Evolutionary conservation across 1,140 invertebrate species (phyloP).

Genomic region (Anastrepha ludens): DNA sequence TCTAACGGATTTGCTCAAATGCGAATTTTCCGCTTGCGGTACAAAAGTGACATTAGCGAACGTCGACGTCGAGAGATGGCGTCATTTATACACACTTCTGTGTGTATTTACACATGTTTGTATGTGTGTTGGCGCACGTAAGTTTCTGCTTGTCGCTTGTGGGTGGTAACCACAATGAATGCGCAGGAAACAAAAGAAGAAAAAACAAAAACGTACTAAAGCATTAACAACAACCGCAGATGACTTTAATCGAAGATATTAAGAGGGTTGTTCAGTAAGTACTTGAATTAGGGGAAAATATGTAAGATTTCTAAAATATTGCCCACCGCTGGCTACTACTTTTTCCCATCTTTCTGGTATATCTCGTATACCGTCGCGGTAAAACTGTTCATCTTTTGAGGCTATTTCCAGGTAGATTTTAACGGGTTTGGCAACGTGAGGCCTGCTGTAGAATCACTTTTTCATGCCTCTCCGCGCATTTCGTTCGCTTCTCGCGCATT

Average conservation of each 20-base stretch:
- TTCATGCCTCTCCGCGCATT: too few species aligned
- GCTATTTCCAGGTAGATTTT: too few species aligned
- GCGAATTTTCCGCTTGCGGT: conserved; percentile 35
- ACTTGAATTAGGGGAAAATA: too few species aligned
- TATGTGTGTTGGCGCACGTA: neutral
- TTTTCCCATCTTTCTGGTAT: too few species aligned
- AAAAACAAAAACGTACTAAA: neutral
- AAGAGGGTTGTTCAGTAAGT: neutral
- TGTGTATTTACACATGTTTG: neutral
- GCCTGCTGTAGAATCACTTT: too few species aligned
- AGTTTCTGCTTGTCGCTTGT: conserved; percentile 17
- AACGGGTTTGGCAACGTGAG: too few species aligned
- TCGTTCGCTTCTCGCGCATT: too few species aligned
- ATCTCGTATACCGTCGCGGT: too few species aligned
- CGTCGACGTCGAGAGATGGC: conserved; percentile 10
- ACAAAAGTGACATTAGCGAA: conserved; percentile 34
- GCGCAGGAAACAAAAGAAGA: neutral
- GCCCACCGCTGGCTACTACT: too few species aligned
- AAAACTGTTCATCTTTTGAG: too few species aligned
- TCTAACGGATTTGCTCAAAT: conserved; percentile 28
- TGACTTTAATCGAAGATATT: neutral
- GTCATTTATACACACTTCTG: neutral
- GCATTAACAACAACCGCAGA: neutral
- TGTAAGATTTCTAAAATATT: too few species aligned
- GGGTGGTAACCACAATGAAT: conserved; percentile 44